Base-by-base conservation (phyloP, 2,113 vertebrate genomes). In the Bostrychus sinensis region DNA sequence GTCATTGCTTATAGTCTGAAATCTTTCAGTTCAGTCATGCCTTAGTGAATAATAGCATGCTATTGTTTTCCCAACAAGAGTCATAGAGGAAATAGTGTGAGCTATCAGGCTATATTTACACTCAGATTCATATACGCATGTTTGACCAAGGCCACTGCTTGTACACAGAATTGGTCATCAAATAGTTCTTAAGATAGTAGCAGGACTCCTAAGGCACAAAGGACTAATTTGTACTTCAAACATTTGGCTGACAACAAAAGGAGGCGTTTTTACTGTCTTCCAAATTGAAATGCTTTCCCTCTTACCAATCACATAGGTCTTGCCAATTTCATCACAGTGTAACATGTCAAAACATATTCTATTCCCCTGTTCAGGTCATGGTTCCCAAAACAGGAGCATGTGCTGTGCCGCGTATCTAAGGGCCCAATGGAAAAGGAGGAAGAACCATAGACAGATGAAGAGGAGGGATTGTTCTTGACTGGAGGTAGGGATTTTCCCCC, bases 61-160 rank as follows among this genome's bases (percentile, higher is more conserved):
- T 81, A 86, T 89, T 89, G 87, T 90, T 88, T 82, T 80, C 76
- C 78, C 75, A 86, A 83, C 85, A 80, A 77, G 78, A 81, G 67
- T 66, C 56, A 25, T 58, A 71, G 82, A 84, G 87, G 86, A 89
- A 89, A 72, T 73, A 45, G 75, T 64, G 61, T 87, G 86, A 88
- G 77, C 78, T 65, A 66, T 39, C 56, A 41, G 50, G 73, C 83
- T 90, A 86, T 83, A 88, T 86, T 89, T 86, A 90, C 80, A 75
- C 82, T 57, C 22, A 1, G 61, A 68, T 83, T 85, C 72, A 81
- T 72, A 74, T 86, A 82, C 28, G 22, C 71, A 86, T 57, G 43
- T 83, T 81, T 71, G 55, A 30, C 62, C 74, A 85, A 86, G 82
- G 88, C 63, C 81, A 50, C 50, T 30, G 56, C 46, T 4, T 28